phyloP scores from a whole-genome alignment of 2,888 invertebrate genomes.

The Eristalis tenax region DNA sequence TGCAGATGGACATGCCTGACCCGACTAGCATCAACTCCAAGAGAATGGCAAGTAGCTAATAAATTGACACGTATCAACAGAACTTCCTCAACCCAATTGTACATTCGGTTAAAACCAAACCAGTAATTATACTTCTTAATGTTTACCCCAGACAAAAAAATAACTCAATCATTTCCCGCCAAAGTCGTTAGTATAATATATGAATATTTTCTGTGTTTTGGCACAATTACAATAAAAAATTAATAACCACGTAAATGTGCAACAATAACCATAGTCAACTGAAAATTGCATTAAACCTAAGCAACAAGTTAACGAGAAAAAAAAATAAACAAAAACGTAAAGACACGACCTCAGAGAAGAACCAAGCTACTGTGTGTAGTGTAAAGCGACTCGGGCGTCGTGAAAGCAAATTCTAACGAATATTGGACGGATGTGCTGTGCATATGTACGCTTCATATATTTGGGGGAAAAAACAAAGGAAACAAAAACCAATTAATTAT shows the following conservation, averaged over 20 bases:
- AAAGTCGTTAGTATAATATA: conserved; percentile 28
- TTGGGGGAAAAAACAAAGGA: not conserved
- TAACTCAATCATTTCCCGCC: conserved; percentile 58
- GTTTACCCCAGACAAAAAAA: not conserved
- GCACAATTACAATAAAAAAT: conserved; percentile 51
- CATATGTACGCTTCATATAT: conserved; percentile 26
- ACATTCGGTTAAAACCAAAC: not conserved
- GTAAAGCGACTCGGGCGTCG: conserved; percentile 10
- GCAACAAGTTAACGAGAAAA: conserved; percentile 48
- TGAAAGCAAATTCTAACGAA: conserved; percentile 26
- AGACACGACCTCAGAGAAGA: conserved; percentile 17
- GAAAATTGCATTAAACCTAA: conserved; percentile 53
- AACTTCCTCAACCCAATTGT: not conserved
- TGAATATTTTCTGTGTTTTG: conserved; percentile 40
- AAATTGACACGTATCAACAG: not conserved
- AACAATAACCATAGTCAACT: not conserved
- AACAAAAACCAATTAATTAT: not conserved
- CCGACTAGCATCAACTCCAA: too few species aligned
- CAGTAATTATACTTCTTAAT: not conserved
- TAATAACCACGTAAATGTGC: not conserved
- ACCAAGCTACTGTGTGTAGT: conserved; percentile 28
- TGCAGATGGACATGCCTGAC: too few species aligned
- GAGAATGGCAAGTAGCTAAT: too few species aligned
- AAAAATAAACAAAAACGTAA: not conserved
- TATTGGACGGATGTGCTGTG: conserved; percentile 68